Base-by-base conservation (phyloP, 1,140 invertebrate genomes). In the Drosophila funebris region DNA sequence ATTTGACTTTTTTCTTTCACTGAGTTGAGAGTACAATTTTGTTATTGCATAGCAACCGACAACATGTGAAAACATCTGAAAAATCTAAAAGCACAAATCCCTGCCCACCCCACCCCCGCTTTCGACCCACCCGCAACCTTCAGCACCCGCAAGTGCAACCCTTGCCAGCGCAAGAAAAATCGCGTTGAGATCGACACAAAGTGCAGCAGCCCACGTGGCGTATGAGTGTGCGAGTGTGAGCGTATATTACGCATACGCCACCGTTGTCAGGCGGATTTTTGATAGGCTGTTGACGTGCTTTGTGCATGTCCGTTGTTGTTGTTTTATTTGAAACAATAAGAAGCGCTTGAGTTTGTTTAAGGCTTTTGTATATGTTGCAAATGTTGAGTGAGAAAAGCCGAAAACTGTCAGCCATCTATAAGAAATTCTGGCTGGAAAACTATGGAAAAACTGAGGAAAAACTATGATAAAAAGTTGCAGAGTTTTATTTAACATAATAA, bases 241-340 rank as follows among this genome's bases (percentile, higher is more conserved):
- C 44, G n/a, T n/a, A 75, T 39, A 29, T 68, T 61, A 83, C 66
- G 76, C 62, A 83, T 83, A 83, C 79, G 79, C 61, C 44, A 64
- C 6, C 11, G 29, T 53, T 4, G 56, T 56, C 50, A 11, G 36
- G 46, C 74, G 36, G 41, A 46, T 7, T 48, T 33, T 58, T 29
- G 56, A 57, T 76, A 64, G 46, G 57, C 69, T 60, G 57, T 56
- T 72, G 58, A 67, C 60, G 74, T 66, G 54, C 39, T 76, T 22
- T 33, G 44, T 36, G 18, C 73, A n/a, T n/a, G 31, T 16, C 31
- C 7, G 13, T 36, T n/a, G 18, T 24, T 9, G 13, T 36, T n/a
- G 18, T 24, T 39, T 56, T 56, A 33, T 24, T 39, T 14, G 4
- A 54, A 73, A 68, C 33, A 67, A 62, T 56, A 66, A 61, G 44